Conservation (phyloP, 2,113 vertebrate species). For the Microtus richardsoni region DNA sequence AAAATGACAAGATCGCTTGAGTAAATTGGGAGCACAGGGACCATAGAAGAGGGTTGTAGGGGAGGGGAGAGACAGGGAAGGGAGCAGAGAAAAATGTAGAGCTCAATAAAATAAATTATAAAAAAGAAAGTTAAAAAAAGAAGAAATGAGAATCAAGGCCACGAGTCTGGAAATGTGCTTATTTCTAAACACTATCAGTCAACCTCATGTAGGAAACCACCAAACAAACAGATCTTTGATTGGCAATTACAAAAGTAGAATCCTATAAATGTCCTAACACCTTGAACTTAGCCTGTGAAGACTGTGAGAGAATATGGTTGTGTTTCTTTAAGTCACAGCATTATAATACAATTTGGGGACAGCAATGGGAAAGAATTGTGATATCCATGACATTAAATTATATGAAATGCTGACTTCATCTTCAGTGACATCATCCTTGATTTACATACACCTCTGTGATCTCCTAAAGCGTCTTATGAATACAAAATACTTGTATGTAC, state of each 20-base stretch:
- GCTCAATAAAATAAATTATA: too few relatives aligned
- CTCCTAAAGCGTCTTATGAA: not conserved
- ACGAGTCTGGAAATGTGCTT: not conserved
- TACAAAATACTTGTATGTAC: not conserved
- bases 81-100: too few relatives aligned
- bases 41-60: too few relatives aligned
- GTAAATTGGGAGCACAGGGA: too few relatives aligned
- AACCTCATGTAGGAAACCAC: not conserved
- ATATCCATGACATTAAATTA: not conserved
- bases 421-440: not conserved
- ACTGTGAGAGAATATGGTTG: not conserved
- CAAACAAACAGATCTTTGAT: not conserved
- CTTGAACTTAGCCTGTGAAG: not conserved
- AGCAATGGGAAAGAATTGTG: not conserved
- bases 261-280: not conserved
- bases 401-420: not conserved
- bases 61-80: too few relatives aligned
- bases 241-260: not conserved
- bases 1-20: too few relatives aligned
- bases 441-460: not conserved
- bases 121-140: not conserved
- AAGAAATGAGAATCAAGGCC: not conserved
- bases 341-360: not conserved
- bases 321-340: not conserved
- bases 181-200: not conserved